A percentile compares a stretch with the other conserved stretches of the same genome.
Evolutionary conservation across 2,888 invertebrate species (phyloP).

Genomic region (Dorcus parallelipipedus): DNA sequence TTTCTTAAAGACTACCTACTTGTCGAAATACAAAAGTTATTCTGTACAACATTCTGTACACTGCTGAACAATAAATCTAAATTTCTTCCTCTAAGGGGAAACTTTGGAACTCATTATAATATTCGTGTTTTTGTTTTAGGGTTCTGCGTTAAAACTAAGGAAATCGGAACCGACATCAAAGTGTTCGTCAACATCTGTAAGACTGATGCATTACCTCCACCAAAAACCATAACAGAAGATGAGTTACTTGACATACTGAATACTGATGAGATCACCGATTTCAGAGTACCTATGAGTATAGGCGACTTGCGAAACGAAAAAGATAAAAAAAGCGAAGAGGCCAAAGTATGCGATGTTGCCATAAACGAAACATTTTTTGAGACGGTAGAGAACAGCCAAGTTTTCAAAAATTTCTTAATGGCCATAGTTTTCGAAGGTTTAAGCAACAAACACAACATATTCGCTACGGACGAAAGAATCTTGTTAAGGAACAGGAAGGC

Average conservation of each 20-base stretch:
- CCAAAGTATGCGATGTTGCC: constrained; percentile 79
- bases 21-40: no score
- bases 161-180: constrained; percentile 63
- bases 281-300: constrained; percentile 86
- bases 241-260: constrained; percentile 69
- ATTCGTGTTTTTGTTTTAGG: constrained; percentile 52
- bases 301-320: constrained; percentile 74
- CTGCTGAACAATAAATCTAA: no score
- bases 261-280: constrained; percentile 62
- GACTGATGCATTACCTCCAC: constrained; percentile 74
- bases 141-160: constrained; percentile 73
- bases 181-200: constrained; percentile 85
- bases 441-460: constrained; percentile 73
- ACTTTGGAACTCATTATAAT: no score
- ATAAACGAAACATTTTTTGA: constrained; percentile 74
- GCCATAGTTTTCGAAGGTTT: constrained; percentile 76
- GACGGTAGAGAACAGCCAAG: constrained; percentile 66
- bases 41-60: no score
- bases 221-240: constrained; percentile 66
- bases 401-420: constrained; percentile 77
- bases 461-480: constrained; percentile 63
- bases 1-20: no score
- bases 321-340: constrained; percentile 71
- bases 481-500: constrained; percentile 71
- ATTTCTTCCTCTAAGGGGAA: no score